Percentiles rank a stretch among this genome's conserved stretches.
These are phyloP conservation scores for Berghia stephanieae DNA, from an alignment of 1,140 invertebrate species.

Conservation along the genomic window DNA sequence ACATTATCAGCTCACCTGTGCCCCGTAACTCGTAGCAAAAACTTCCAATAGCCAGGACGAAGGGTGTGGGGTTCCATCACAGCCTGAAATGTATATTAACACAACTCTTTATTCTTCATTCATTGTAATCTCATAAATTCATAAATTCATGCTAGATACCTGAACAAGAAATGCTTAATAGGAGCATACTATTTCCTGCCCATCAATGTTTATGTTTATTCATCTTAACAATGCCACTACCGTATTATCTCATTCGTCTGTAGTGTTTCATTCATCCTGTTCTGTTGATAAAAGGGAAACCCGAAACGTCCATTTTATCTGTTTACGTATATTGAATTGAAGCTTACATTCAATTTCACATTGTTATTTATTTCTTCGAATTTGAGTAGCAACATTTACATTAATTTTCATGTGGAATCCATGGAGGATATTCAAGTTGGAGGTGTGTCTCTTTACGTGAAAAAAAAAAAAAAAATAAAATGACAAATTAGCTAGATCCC, in stretches of 20 bases:
- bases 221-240: no score
- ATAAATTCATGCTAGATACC: background rate
- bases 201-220: no score
- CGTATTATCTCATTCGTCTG: no score
- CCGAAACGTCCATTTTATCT: no score
- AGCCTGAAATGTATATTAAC: slow-evolving; percentile 64
- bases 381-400: no score
- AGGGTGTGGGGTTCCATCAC: slow-evolving; percentile 82
- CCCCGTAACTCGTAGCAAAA: slow-evolving; percentile 79
- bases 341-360: no score
- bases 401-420: background rate
- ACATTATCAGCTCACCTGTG: slow-evolving; percentile 69
- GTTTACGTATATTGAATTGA: no score
- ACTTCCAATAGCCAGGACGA: slow-evolving; percentile 85
- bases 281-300: no score
- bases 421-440: background rate
- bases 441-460: background rate
- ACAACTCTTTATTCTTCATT: no score
- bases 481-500: background rate
- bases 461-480: background rate
- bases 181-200: no score
- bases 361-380: no score
- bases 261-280: no score
- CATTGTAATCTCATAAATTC: background rate
- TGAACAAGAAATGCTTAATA: background rate